These are phyloP conservation scores for Ctenomys sociabilis DNA, from an alignment of 2,113 vertebrate species.

Conservation along the genomic window DNA sequence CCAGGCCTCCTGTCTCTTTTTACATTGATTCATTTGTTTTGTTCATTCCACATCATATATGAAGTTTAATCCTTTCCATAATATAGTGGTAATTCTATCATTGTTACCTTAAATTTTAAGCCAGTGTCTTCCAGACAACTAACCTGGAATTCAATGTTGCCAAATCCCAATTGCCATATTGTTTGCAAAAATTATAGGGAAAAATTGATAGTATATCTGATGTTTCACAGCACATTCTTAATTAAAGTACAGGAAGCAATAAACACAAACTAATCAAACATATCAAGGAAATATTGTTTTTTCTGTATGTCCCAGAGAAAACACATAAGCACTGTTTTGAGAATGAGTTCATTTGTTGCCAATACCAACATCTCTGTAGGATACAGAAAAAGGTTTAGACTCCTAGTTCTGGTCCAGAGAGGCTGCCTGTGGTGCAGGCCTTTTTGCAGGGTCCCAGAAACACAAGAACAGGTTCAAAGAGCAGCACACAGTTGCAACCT, in stretches of 20 bases:
- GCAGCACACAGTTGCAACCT: too few species aligned
- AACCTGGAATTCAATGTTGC: background rate
- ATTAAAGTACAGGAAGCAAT: background rate
- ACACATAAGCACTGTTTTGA: background rate
- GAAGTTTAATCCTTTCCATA: conserved; percentile 1
- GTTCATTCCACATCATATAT: background rate
- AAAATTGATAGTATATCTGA: background rate
- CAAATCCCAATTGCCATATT: conserved; percentile 3
- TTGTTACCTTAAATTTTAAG: conserved; percentile 37
- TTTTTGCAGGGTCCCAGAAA: background rate
- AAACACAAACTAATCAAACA: background rate
- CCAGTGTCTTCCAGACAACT: background rate
- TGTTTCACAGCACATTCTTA: background rate
- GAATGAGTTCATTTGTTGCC: background rate
- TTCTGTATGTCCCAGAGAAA: background rate
- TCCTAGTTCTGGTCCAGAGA: background rate
- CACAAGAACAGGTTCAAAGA: background rate
- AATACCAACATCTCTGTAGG: too few species aligned
- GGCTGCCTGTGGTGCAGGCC: background rate
- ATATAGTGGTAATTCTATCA: background rate
- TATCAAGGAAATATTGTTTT: conserved; percentile 31
- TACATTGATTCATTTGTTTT: conserved; percentile 23
- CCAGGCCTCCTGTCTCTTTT: background rate
- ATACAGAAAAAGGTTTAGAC: background rate
- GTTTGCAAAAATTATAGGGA: conserved; percentile 11